Base-by-base conservation (phyloP, 1,140 invertebrate genomes). In the Apis laboriosa region DNA sequence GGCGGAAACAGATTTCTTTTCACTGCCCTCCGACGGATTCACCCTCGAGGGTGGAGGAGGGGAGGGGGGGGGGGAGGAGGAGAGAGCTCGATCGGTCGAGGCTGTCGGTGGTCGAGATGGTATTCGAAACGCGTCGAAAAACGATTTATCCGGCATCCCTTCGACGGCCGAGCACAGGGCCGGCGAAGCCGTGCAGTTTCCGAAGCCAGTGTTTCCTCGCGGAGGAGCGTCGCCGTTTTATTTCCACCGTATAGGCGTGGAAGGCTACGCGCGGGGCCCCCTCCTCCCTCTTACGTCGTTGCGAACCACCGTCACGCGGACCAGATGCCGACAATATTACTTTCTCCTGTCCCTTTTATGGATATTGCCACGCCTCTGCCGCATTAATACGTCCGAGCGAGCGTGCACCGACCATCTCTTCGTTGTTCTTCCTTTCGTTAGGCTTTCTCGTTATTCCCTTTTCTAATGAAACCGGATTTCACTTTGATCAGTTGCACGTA, bases 311-410 rank as follows among this genome's bases (percentile, higher is more conserved):
- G 80, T 67, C 83, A 80, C 84, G 72, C 73, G 86, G 82, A 91
- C 90, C 93, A 94, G 92, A 93, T 93, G 92, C 90, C 83, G 86
- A 85, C 90, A 90, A 93, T 94, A 94, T 94, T 94, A 91, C 92
- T 93, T 93, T 87, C 90, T 90, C 88, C 84, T 90, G 90, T 92
- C 89, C 90, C 90, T 93, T 93, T 93, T 93, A 94, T 93, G 93
- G 92, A 93, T 93, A 94, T 93, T 93, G 90, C 92, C 89, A 89
- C 89, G 88, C 88, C 82, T 83, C 87, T 85, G 75, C 61, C 71
- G 63, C 75, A 84, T 87, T 86, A 87, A 80, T 86, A 87, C 71
- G 70, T 71, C 58, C 74, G 64, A 49, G 24, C 58, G 24, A 5
- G 9, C 34, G 49, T 64, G 60, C 63, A 60, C 51, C 24, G 24